Evolutionary conservation across 2,888 invertebrate genomes (phyloP).

Genomic region (Nineta flava): DNA sequence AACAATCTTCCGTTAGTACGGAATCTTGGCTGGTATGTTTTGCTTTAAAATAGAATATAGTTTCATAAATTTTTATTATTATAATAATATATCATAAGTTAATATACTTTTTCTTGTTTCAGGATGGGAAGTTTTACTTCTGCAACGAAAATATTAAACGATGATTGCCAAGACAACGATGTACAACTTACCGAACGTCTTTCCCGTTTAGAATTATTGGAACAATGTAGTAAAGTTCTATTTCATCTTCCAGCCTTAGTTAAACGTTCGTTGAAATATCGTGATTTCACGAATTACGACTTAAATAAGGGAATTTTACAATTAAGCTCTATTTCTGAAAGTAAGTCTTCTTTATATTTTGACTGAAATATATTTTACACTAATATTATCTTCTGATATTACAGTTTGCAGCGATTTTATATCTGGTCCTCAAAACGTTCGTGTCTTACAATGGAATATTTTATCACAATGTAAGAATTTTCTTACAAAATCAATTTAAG

Average conservation of each 20-base stretch:
- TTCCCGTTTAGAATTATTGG: slow-evolving; percentile 32
- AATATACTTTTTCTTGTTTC: slow-evolving; percentile 17
- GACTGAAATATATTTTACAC: too few relatives aligned
- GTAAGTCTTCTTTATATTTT: slow-evolving; percentile 14
- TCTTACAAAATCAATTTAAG: background rate
- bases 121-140: slow-evolving; percentile 63
- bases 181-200: slow-evolving; percentile 31
- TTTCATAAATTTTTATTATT: too few relatives aligned
- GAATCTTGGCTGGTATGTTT: background rate
- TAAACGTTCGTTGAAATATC: slow-evolving; percentile 19
- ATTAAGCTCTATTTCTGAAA: slow-evolving; percentile 31
- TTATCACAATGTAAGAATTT: slow-evolving; percentile 45
- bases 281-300: slow-evolving; percentile 16
- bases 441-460: slow-evolving; percentile 55
- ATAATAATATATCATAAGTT: too few relatives aligned
- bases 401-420: too few relatives aligned
- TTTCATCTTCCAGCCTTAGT: slow-evolving; percentile 31
- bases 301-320: slow-evolving; percentile 15
- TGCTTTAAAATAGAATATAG: background rate
- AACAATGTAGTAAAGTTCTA: slow-evolving; percentile 34
- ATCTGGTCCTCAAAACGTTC: slow-evolving; percentile 19
- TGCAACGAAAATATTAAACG: slow-evolving; percentile 44
- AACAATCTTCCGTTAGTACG: too few relatives aligned
- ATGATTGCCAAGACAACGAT: slow-evolving; percentile 42
- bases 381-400: too few relatives aligned